phyloP scores from a whole-genome alignment of 2,113 vertebrate species.

The Oreochromis aureus region DNA sequence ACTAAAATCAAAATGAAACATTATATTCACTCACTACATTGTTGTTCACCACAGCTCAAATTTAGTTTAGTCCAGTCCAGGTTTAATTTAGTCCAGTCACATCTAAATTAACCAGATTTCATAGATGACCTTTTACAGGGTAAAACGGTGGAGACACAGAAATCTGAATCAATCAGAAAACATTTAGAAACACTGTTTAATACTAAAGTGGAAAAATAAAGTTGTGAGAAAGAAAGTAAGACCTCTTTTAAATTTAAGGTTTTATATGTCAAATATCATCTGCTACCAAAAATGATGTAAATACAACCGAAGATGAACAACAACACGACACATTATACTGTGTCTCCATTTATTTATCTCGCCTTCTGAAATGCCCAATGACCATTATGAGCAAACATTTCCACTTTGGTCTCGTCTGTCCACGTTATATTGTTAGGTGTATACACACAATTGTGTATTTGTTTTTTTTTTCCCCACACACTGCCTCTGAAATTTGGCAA shows the following conservation, averaged over 20 bases:
- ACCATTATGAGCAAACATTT: background rate
- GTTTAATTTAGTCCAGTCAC: background rate
- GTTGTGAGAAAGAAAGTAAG: background rate
- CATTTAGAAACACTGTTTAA: background rate
- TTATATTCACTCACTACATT: background rate
- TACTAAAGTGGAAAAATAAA: background rate
- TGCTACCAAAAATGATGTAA: background rate
- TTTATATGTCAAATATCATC: background rate
- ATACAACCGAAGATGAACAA: background rate
- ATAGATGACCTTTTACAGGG: background rate
- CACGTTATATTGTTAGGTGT: background rate
- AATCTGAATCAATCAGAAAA: background rate
- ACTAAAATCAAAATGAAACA: slow-evolving; percentile 65
- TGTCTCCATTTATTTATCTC: background rate
- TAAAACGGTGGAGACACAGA: background rate
- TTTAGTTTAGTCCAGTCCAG: background rate
- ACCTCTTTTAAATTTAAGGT: background rate
- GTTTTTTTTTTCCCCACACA: background rate
- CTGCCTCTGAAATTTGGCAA: background rate
- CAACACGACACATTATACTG: background rate
- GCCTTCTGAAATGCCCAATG: background rate
- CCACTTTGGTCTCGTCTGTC: background rate
- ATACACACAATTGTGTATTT: background rate
- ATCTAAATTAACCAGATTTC: background rate
- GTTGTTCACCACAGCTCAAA: background rate